Conservation (phyloP, 2,113 vertebrate genomes). For the Galemys pyrenaicus region DNA sequence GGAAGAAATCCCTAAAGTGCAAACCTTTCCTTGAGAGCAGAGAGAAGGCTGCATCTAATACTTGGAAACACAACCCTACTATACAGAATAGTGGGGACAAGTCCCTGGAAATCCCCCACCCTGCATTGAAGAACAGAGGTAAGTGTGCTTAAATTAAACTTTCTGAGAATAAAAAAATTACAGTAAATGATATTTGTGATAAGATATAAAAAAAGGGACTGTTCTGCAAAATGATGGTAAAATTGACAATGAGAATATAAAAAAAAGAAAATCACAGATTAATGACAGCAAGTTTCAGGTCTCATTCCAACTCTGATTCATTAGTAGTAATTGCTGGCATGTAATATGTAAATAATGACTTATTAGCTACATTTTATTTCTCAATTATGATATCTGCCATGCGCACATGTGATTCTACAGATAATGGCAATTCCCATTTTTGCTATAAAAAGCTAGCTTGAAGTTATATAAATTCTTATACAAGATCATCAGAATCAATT, state of each 20-base stretch:
- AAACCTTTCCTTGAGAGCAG: too few species aligned
- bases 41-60: too few species aligned
- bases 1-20: too few species aligned
- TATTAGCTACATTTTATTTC: not conserved
- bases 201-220: not conserved
- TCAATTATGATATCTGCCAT: constrained; percentile 4
- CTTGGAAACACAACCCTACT: too few species aligned
- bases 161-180: not conserved
- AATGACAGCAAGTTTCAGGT: constrained; percentile 18
- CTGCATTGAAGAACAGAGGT: too few species aligned
- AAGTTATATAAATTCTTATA: constrained; percentile 14
- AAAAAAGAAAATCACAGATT: not conserved
- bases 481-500: constrained; percentile 2
- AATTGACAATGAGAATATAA: not conserved
- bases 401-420: not conserved
- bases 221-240: not conserved
- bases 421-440: not conserved
- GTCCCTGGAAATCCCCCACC: too few species aligned
- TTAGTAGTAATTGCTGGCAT: constrained; percentile 35
- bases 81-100: too few species aligned
- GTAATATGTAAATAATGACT: constrained; percentile 48
- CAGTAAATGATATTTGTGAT: not conserved
- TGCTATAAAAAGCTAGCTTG: constrained; percentile 11
- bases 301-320: not conserved
- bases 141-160: not conserved